These are phyloP conservation scores for Eulemur rubriventer DNA, from an alignment of 2,797 vertebrate species.

Conservation along the genomic window DNA sequence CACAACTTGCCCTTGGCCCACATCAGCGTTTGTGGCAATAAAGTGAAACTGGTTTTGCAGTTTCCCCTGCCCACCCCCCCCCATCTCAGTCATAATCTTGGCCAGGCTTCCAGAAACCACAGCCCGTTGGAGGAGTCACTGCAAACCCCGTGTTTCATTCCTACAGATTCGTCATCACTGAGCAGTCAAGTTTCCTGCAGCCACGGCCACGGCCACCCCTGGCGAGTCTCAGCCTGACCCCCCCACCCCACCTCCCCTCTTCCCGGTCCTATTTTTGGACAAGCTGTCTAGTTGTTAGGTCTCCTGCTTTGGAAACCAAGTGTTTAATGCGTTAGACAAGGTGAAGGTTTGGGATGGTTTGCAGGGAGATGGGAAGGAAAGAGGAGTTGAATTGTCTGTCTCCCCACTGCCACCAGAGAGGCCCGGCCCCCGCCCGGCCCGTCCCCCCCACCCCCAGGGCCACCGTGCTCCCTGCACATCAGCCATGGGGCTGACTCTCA, in stretches of 20 bases:
- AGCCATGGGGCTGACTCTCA: neutral
- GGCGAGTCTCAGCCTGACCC: neutral
- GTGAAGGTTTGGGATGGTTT: neutral
- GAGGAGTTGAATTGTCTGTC: neutral
- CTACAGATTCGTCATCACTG: rapidly evolving
- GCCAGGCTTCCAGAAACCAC: neutral
- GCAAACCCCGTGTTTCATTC: neutral
- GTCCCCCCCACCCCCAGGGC: neutral
- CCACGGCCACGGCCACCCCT: neutral
- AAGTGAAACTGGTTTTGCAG: neutral
- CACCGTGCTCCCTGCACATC: rapidly evolving
- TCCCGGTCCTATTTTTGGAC: too few relatives aligned
- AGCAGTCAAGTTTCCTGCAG: neutral
- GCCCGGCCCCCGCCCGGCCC: rapidly evolving
- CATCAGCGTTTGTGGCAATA: neutral
- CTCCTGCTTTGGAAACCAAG: neutral
- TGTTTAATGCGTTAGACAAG: neutral
- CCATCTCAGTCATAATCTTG: neutral
- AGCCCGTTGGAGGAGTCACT: neutral
- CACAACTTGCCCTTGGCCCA: neutral
- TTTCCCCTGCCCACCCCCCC: neutral
- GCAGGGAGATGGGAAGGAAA: neutral
- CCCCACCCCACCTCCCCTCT: too few relatives aligned
- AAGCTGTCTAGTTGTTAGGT: neutral
- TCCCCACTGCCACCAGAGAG: too few relatives aligned